Conservation (phyloP, 1,140 invertebrate genomes). For the Leptinotarsa lineolata region DNA sequence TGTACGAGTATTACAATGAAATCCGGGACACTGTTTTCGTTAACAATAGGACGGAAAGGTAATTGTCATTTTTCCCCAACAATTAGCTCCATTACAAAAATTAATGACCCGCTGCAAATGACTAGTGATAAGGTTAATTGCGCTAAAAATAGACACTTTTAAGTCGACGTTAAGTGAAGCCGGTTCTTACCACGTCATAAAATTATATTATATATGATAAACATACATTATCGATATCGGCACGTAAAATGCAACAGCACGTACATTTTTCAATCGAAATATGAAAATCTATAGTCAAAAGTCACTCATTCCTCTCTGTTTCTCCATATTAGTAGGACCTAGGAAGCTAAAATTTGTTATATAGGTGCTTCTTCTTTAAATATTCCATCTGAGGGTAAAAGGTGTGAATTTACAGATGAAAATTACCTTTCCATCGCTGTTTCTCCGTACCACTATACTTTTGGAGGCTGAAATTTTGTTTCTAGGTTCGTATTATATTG, state of each 20-base stretch:
- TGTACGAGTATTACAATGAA: neutral
- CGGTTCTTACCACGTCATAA: neutral
- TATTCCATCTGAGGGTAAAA: no score
- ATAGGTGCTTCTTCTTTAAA: no score
- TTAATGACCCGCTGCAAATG: conserved; percentile 7
- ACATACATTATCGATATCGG: neutral
- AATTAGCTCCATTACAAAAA: conserved; percentile 7
- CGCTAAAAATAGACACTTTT: neutral
- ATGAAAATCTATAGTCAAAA: no score
- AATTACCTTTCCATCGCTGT: no score
- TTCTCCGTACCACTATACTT: no score
- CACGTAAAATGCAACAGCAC: neutral
- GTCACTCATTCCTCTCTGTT: no score
- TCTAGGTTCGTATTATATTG: no score
- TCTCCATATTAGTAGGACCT: no score
- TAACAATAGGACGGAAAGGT: neutral
- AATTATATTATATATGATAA: neutral
- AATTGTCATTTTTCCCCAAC: conserved; percentile 3
- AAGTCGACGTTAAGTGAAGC: neutral
- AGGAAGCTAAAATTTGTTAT: no score
- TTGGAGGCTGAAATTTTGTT: no score
- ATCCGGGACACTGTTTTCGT: neutral
- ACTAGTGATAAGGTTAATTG: neutral
- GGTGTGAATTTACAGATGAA: no score
- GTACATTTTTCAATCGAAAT: neutral